Conservation (phyloP, 2,888 invertebrate species). For the Erannis defoliaria region DNA sequence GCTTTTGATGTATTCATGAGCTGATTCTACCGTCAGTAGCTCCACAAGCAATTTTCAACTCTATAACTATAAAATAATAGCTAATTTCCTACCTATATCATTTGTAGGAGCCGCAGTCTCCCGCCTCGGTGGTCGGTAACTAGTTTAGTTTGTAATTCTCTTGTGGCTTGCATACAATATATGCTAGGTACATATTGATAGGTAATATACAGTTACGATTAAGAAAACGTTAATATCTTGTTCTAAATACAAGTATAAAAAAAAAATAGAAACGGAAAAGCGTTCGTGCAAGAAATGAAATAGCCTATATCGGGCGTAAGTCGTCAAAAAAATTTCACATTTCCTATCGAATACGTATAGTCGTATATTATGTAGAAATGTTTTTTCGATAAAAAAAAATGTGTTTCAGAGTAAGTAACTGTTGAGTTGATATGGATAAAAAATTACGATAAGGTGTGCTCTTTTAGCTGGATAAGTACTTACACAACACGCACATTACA, state of each 20-base stretch:
- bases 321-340: no score
- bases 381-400: no score
- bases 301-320: no score
- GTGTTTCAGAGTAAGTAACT: no score
- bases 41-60: conserved; percentile 42
- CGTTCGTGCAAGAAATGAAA: no score
- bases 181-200: conserved; percentile 43
- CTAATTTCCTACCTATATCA: conserved; percentile 41
- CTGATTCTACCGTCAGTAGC: conserved; percentile 43
- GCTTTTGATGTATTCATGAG: conserved; percentile 57
- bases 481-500: background rate
- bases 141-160: conserved; percentile 51
- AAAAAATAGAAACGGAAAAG: no score
- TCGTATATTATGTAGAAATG: no score
- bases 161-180: conserved; percentile 47
- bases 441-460: background rate
- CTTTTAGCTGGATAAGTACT: background rate
- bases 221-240: conserved; percentile 14
- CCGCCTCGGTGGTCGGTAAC: conserved; percentile 37
- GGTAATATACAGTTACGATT: conserved; percentile 35
- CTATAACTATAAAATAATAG: conserved; percentile 41
- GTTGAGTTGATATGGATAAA: background rate
- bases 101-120: conserved; percentile 22
- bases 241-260: no score
- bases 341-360: no score